These are phyloP conservation scores for Abramis brama DNA, from an alignment of 2,113 vertebrate genomes.

Conservation along the genomic window DNA sequence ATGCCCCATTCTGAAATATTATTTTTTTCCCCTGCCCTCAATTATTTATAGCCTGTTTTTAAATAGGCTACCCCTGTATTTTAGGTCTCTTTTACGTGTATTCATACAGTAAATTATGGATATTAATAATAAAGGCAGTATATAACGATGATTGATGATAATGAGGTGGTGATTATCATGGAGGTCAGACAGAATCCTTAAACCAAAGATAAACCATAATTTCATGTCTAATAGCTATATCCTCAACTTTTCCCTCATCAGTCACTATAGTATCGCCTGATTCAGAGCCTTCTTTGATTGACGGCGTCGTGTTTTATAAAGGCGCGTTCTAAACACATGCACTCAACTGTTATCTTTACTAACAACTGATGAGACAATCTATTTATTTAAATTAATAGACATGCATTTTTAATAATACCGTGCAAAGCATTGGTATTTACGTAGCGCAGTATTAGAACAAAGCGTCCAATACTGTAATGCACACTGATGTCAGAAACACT, in stretches of 20 bases:
- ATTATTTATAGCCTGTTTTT: background rate
- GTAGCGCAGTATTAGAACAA: background rate
- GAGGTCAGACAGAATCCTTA: slow-evolving; percentile 13
- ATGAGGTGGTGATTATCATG: slow-evolving; percentile 12
- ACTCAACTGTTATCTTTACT: background rate
- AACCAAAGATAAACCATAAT: background rate
- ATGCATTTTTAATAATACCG: background rate
- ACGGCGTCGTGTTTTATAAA: background rate
- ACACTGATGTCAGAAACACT: background rate
- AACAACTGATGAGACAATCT: background rate
- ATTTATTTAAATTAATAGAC: background rate
- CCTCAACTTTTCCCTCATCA: background rate
- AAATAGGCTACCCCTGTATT: background rate
- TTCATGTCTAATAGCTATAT: background rate
- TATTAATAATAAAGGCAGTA: slow-evolving; percentile 5
- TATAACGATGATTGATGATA: slow-evolving; percentile 12
- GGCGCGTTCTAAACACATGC: background rate
- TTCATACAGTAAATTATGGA: background rate
- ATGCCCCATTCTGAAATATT: background rate
- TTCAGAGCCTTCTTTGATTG: background rate
- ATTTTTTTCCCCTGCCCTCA: background rate
- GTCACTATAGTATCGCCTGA: background rate
- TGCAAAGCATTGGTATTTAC: background rate
- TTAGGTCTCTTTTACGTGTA: background rate
- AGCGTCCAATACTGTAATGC: background rate